Conservation (phyloP, 2,797 vertebrate genomes). For the Gallinago stenura region DNA sequence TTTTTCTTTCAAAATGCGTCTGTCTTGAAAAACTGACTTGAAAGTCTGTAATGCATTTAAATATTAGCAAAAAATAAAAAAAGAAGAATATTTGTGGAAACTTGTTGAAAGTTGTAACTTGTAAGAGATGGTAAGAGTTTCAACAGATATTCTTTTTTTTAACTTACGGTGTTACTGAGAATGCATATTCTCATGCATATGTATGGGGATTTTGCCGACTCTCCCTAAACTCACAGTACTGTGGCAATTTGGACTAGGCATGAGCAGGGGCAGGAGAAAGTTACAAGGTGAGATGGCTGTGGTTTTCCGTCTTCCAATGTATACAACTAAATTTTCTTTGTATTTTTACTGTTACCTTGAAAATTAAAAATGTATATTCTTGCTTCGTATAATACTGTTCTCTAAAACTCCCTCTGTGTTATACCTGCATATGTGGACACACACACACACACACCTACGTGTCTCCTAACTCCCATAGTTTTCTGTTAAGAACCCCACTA, state of each 20-base stretch:
- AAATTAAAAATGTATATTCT: background rate
- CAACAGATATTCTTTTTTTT: background rate
- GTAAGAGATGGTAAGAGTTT: background rate
- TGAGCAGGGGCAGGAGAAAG: background rate
- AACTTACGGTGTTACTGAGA: background rate
- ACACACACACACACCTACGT: rapidly evolving
- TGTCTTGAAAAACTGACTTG: background rate
- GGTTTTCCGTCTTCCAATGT: background rate
- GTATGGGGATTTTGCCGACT: background rate
- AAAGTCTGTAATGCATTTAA: background rate
- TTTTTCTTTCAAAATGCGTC: background rate
- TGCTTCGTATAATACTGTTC: background rate
- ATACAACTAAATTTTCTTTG: background rate
- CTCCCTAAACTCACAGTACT: background rate
- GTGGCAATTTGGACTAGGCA: background rate
- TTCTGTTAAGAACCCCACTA: background rate
- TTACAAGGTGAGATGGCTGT: background rate
- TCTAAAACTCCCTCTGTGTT: background rate
- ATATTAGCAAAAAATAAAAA: background rate
- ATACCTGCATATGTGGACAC: rapidly evolving
- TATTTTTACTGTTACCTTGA: background rate
- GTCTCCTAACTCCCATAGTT: background rate
- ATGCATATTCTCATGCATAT: background rate
- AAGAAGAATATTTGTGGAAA: background rate
- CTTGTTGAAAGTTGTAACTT: background rate